Evolutionary conservation across 2,113 vertebrate genomes (phyloP), one percentile per base, ranked within the genome.

Genomic region (Sciurus niger): DNA sequence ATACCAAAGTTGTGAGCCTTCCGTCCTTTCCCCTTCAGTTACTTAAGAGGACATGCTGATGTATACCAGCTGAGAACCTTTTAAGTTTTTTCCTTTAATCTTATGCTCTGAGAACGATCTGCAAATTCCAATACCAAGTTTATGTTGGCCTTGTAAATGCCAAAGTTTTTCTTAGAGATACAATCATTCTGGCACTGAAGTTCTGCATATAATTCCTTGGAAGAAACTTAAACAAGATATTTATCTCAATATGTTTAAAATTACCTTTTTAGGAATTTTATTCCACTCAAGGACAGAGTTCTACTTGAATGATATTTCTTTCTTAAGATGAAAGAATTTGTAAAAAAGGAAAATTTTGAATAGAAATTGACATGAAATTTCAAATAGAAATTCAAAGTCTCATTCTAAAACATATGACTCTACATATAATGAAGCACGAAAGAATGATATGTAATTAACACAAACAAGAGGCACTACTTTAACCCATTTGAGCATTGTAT

Each of bases 101-200:
- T 91, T 46, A 65, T 12, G 10, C 37, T 90, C 43, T 70, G 63
- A 95, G 85, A 96, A 97, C 8, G 8, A 95, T 96, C 87, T 94
- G 34, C 76, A 93, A 96, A 95, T 96, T 92, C 88, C 67, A 90
- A 72, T 94, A 88, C 67, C 48, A 87, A 86, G 70, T 90, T 96
- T 96, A 97, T 95, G 82, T 89, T 96, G 68, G 91, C 67, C 24
- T 90, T 84, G 11, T 84, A 96, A 94, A 95, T 90, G 73, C 37
- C 90, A 70, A 95, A 93, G 63, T 93, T 89, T 90, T 96, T 96
- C 55, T 91, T 53, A 92, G 55, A 93, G 97, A 96, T 96, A 93
- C 3, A 70, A 97, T 97, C 85, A 92, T 95, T 65, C 40, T 80
- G 58, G 65, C 58, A 84, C 40, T 77, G 51, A 73, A 74, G 9